phyloP scores from a whole-genome alignment of 35 echinoderm and acorn worm genomes.

The Apostichopus japonicus region DNA sequence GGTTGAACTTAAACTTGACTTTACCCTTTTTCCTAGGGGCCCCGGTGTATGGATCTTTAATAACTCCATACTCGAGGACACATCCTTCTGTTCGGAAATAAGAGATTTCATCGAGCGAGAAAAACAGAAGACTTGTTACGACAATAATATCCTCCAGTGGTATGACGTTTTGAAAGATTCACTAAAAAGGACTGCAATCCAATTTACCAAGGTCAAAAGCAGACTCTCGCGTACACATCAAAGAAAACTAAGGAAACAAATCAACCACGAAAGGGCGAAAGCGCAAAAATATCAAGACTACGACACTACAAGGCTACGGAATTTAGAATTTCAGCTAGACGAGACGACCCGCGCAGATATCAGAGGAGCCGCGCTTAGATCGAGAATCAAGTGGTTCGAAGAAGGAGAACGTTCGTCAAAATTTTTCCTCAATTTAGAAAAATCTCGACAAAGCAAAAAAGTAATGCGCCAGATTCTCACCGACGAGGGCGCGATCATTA shows the following conservation, averaged over 20 bases:
- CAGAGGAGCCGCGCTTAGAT: neutral
- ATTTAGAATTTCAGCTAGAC: conserved; percentile 7
- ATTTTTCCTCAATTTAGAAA: conserved; percentile 54
- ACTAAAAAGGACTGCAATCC: neutral
- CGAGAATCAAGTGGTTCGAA: conserved; percentile 55
- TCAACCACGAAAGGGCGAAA: conserved; percentile 23
- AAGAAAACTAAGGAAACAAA: neutral
- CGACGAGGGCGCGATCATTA: neutral
- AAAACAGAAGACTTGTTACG: neutral
- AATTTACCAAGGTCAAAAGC: neutral
- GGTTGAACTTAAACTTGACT: neutral
- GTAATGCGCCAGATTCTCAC: conserved; percentile 20
- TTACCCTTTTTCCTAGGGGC: neutral
- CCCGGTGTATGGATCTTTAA: conserved; percentile 8
- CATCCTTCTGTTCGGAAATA: neutral
- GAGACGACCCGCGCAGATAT: neutral
- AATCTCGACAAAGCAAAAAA: conserved; percentile 27
- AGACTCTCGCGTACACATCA: neutral
- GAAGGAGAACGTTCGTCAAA: conserved; percentile 39
- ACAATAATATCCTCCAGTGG: neutral
- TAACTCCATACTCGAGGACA: neutral
- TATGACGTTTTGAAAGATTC: neutral
- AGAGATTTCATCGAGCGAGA: neutral
- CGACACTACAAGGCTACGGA: neutral
- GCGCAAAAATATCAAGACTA: conserved; percentile 40